phyloP scores from a whole-genome alignment of 1,140 invertebrate genomes.

The Heliconius nattereri region DNA sequence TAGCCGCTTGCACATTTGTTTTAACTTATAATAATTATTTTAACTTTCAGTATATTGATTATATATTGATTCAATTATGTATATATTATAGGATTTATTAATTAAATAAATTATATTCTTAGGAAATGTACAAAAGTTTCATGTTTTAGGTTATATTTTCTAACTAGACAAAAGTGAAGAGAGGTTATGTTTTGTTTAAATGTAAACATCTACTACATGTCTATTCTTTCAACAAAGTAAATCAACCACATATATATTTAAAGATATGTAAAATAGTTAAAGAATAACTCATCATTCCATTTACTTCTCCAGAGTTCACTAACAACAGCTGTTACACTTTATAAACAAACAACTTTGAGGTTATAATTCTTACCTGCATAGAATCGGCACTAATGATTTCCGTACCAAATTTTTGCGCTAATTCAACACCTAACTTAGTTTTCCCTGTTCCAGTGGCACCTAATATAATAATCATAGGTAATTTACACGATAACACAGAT shows the following conservation, averaged over 20 bases:
- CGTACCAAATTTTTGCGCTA: constrained; percentile 93
- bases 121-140: not conserved
- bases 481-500: constrained; percentile 64
- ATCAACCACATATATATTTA: not conserved
- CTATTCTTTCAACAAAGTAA: not conserved
- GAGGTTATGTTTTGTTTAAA: constrained; percentile 34
- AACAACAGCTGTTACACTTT: not conserved
- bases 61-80: too few species aligned
- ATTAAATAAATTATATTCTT: not conserved
- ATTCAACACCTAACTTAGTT: constrained; percentile 96
- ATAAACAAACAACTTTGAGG: constrained; percentile 57
- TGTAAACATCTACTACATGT: not conserved
- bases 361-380: constrained; percentile 93
- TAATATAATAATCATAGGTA: constrained; percentile 93
- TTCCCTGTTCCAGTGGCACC: constrained; percentile 98
- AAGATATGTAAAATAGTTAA: not conserved
- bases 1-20: too few species aligned
- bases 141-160: constrained; percentile 5
- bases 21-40: too few species aligned
- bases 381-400: constrained; percentile 99
- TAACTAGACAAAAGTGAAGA: not conserved
- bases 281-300: not conserved
- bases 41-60: too few species aligned
- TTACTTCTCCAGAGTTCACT: not conserved
- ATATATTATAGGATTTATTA: too few species aligned